Base-by-base conservation (phyloP, 2,113 vertebrate species). In the Danio rerio region DNA sequence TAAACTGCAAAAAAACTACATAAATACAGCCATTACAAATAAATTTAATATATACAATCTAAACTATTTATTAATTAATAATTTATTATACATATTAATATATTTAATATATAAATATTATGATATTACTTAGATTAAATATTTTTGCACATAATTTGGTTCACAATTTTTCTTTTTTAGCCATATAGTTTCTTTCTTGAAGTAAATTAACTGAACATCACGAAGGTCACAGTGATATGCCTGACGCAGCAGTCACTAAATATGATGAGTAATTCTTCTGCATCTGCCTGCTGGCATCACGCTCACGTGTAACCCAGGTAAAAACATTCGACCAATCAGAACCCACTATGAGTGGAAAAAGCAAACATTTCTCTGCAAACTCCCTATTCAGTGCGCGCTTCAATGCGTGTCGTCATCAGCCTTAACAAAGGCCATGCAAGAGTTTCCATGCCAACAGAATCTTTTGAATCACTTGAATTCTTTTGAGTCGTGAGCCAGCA, bases 321-420 rank as follows among this genome's bases (percentile, higher is more conserved):
- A 77, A 63, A 50, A 78, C 13, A 5, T 11, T 78, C 47, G 9
- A 55, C 62, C 49, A 79, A 79, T 79, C 77, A 50, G 0, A 31
- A 45, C 15, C 9, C 43, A n/a, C 12, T 0, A 9, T 12, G 20
- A 66, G 7, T 1, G 16, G 16, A 6, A 7, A 42, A n/a, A 43
- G 20, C 15, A 9, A 20, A 18, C 3, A 43, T 42, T 18, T 66
- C 47, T 52, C 31, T 43, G 40, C 2, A 3, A 10, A 72, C 13
- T 18, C 50, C 7, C 8, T 10, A 40, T 42, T 71, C 68, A 31
- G 18, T 31, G 47, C 47, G 20, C 7, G 47, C 7, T 9, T n/a
- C 2, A 42, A 15, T 9, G 7, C 59, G 4, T 11, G 73, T 47
- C 15, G 31, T 53, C 13, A 55, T 20, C 47, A 6, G 21, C 16